Evolutionary conservation across 2,888 invertebrate genomes (phyloP).

Genomic region (Augiades crinisus): DNA sequence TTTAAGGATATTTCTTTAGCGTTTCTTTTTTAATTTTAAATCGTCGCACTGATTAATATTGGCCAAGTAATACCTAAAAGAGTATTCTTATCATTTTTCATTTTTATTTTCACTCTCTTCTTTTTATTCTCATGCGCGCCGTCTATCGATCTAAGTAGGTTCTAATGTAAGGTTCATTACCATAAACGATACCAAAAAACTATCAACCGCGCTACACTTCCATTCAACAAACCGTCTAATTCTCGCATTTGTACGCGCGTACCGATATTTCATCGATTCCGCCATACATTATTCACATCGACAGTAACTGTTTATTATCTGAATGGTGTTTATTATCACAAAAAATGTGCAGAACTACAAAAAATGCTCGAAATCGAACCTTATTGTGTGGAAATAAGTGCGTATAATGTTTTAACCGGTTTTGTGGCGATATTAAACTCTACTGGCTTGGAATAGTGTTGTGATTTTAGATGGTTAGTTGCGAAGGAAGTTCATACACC

Average conservation of each 20-base stretch:
- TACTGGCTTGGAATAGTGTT: neutral
- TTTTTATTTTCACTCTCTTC: no score
- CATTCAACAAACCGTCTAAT: slow-evolving; percentile 23
- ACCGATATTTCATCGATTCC: slow-evolving; percentile 21
- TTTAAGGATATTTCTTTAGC: no score
- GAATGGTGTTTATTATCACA: slow-evolving; percentile 18
- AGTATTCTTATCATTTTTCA: no score
- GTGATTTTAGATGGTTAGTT: slow-evolving; percentile 1
- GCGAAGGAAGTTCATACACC: slow-evolving; percentile 27
- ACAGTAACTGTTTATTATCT: slow-evolving; percentile 21
- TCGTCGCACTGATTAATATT: no score
- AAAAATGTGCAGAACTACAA: slow-evolving; percentile 6
- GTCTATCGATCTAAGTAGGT: neutral
- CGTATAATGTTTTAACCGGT: no score
- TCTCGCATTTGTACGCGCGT: slow-evolving; percentile 19
- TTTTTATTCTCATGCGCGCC: no score
- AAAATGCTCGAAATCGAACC: slow-evolving; percentile 8
- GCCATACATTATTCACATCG: slow-evolving; percentile 26
- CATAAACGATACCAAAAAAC: slow-evolving; percentile 20
- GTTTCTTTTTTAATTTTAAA: no score
- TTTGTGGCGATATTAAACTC: neutral
- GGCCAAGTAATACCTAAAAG: no score
- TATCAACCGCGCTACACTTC: slow-evolving; percentile 5
- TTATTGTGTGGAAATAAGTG: slow-evolving; percentile 9
- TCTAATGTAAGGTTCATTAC: slow-evolving; percentile 10